A percentile compares a stretch with the other conserved stretches of the same genome.
Conservation (phyloP, 2,797 vertebrate species). For the Harpagifer antarcticus region DNA sequence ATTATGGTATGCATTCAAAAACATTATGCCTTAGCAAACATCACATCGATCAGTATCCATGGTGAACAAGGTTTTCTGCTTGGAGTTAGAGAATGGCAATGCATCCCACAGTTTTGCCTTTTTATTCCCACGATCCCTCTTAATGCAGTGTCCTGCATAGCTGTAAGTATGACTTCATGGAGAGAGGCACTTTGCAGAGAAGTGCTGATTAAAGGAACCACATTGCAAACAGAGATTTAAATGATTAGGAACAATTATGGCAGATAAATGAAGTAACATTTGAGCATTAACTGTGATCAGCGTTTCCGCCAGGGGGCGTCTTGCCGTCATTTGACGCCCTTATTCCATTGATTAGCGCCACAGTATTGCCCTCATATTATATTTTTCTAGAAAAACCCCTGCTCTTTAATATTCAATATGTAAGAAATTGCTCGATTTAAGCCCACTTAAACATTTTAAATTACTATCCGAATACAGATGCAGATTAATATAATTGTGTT, state of each 20-base stretch:
- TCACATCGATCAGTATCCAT: background rate
- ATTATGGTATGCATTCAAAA: background rate
- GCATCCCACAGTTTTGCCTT: background rate
- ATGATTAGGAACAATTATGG: background rate
- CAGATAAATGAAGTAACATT: background rate
- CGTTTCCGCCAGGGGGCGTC: too few relatives aligned
- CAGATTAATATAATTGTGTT: too few relatives aligned
- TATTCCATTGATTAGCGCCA: too few relatives aligned
- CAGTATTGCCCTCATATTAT: too few relatives aligned
- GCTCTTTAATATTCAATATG: too few relatives aligned
- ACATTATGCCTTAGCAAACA: background rate
- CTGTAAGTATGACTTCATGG: background rate
- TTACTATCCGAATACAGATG: too few relatives aligned
- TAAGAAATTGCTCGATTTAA: too few relatives aligned
- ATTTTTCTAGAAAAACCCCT: too few relatives aligned
- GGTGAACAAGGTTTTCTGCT: background rate
- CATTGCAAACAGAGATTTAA: background rate
- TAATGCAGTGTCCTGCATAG: background rate
- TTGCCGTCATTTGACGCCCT: too few relatives aligned
- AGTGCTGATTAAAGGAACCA: background rate
- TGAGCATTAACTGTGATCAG: background rate
- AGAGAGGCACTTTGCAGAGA: slow-evolving; percentile 1
- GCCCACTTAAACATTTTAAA: too few relatives aligned
- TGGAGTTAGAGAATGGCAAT: background rate
- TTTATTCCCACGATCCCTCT: background rate